These are phyloP conservation scores for Eulemur albifrons DNA, from an alignment of 2,797 vertebrate genomes.

Conservation along the genomic window DNA sequence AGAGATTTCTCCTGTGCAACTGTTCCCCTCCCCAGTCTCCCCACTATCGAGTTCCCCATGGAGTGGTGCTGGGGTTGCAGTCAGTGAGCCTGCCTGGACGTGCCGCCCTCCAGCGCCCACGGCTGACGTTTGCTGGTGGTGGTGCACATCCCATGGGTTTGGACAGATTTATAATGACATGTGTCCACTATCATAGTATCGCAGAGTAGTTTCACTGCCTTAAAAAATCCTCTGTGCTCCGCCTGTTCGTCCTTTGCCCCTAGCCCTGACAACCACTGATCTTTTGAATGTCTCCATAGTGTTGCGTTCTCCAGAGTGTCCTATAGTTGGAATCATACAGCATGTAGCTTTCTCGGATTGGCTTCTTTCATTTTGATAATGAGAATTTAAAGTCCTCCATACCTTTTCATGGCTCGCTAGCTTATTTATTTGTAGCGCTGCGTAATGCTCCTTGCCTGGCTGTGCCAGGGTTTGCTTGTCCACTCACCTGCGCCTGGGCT, in stretches of 20 bases:
- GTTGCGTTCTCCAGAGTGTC: neutral
- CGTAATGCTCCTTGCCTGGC: neutral
- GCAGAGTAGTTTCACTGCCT: neutral
- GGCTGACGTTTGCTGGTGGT: neutral
- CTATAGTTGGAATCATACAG: neutral
- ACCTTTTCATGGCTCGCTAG: neutral
- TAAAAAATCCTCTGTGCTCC: neutral
- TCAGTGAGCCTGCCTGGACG: neutral
- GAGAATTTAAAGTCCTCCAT: neutral
- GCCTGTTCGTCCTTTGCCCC: neutral
- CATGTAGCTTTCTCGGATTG: neutral
- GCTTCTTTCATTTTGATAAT: neutral
- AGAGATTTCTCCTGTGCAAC: neutral
- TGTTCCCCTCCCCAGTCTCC: neutral
- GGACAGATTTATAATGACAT: neutral
- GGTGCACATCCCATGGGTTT: neutral
- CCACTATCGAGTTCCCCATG: fast-evolving
- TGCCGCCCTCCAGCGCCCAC: neutral
- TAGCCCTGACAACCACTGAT: neutral
- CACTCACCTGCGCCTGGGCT: neutral
- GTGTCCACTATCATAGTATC: neutral
- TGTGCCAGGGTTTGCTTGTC: neutral
- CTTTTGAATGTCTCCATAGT: neutral
- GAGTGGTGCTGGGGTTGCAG: neutral
- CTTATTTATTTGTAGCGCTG: too few species aligned